Conservation (phyloP, 2,113 vertebrate species). For the Strix uralensis region DNA sequence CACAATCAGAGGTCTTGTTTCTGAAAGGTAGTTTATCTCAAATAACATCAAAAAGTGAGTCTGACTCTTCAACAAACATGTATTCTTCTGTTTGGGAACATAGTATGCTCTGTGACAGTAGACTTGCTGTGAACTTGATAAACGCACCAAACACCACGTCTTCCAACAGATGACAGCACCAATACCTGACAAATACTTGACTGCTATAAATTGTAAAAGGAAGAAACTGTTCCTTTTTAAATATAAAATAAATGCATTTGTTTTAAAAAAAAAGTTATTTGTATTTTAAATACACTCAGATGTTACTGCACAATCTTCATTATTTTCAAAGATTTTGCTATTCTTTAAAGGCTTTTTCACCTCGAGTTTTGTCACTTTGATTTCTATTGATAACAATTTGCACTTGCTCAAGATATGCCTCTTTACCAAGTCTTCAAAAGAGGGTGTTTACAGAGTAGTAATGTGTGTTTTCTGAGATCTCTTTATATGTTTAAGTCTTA, state of each 20-base stretch:
- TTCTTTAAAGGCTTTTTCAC: background rate
- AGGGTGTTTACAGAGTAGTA: background rate
- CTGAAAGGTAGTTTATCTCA: background rate
- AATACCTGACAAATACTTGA: background rate
- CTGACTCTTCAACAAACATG: background rate
- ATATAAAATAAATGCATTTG: background rate
- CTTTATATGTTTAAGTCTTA: background rate
- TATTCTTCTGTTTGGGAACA: background rate
- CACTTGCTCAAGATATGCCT: background rate
- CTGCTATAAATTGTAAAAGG: background rate
- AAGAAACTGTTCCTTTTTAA: background rate
- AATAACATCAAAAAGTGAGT: background rate
- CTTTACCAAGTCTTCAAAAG: background rate
- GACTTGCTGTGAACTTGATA: background rate
- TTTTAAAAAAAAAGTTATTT: background rate
- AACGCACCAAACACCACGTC: background rate
- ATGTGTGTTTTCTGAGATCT: background rate
- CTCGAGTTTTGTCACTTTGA: background rate
- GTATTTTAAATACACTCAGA: background rate
- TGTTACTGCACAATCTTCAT: background rate
- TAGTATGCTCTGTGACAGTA: fast-evolving
- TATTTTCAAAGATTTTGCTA: background rate
- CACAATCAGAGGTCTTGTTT: background rate
- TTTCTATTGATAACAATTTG: background rate
- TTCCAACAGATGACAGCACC: background rate